Conservation (phyloP, 2,888 invertebrate genomes). For the Resseliella maxima region DNA sequence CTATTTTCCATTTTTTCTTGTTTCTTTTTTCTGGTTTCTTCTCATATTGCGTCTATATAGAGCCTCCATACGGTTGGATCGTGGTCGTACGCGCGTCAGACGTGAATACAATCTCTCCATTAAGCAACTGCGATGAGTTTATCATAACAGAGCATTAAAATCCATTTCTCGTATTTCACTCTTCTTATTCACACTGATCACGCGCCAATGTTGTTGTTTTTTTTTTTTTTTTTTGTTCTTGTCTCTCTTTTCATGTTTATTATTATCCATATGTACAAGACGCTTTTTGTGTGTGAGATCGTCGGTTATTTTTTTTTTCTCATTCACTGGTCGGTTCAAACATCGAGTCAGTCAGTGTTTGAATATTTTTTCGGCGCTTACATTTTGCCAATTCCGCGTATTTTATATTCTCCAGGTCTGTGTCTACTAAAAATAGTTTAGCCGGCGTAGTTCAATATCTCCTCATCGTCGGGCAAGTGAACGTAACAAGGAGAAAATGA, state of each 20-base stretch:
- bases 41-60: slow-evolving; percentile 15
- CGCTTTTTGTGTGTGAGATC: neutral
- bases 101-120: neutral
- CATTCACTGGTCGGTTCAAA: neutral
- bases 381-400: slow-evolving; percentile 54
- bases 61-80: slow-evolving; percentile 24
- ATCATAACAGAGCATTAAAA: slow-evolving; percentile 51
- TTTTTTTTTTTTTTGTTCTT: neutral
- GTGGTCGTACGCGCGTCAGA: neutral
- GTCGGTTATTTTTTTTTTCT: neutral
- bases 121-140: slow-evolving; percentile 46
- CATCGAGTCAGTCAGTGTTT: neutral
- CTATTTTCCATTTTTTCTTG: neutral
- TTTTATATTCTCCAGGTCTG: slow-evolving; percentile 59
- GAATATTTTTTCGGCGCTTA: slow-evolving; percentile 40
- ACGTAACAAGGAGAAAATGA: neutral
- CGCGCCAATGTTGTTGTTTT: neutral
- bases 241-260: slow-evolving; percentile 19
- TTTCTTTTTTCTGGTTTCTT: neutral
- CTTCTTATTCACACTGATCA: neutral
- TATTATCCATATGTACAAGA: slow-evolving; percentile 41
- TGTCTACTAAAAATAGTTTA: slow-evolving; percentile 59
- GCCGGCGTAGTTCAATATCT: slow-evolving; percentile 59
- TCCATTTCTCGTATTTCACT: slow-evolving; percentile 21
- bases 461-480: slow-evolving; percentile 9